Base-by-base conservation (phyloP, 2,113 vertebrate species). In the Ploceus nigricollis region DNA sequence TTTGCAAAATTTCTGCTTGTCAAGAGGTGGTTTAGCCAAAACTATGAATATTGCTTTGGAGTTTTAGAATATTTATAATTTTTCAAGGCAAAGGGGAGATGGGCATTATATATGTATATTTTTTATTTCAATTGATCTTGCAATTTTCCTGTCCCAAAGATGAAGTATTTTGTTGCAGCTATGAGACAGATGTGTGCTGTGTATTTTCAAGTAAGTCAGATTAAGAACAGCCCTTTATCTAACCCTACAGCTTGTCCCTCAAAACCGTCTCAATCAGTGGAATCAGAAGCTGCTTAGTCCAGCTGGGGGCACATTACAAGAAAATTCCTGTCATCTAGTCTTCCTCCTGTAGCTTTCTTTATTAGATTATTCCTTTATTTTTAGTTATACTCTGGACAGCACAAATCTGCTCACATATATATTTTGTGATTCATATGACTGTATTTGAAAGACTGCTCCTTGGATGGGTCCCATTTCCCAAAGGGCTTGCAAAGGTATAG, bases 271-370 rank as follows among this genome's bases (percentile, higher is more conserved):
- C 71, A 72, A 79, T 91, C 84, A 85, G 48, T 45, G 57, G 77
- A 84, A 95, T 95, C 89, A 78, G 84, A 93, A 92, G 77, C 69
- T 97, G 65, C 81, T 96, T 96, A 87, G 84, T 85, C 73, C 82
- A 70, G 20, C 37, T 79, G 57, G 47, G 37, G 20, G 10, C n/a
- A 54, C 22, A 39, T 79, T 58, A 37, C 51, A 68, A 75, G 47
- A 87, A 78, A 91, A 92, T 60, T 92, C 21, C 37, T 61, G 11
- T 39, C 40, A 65, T 80, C 8, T 42, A 88, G 11, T 76, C 79
- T 68, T 92, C 24, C 19, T 92, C 15, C 28, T 64, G n/a, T 58
- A 89, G 15, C 24, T 77, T 82, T 42, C 33, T 78, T 64, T 85
- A 37, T 79, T 84, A 23, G 69, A 66, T 93, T 56, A 80, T 47